These are phyloP conservation scores for Mnemiopsis leidyi DNA, from an alignment of 37 sponge, comb jelly and placozoan species.

Conservation along the genomic window DNA sequence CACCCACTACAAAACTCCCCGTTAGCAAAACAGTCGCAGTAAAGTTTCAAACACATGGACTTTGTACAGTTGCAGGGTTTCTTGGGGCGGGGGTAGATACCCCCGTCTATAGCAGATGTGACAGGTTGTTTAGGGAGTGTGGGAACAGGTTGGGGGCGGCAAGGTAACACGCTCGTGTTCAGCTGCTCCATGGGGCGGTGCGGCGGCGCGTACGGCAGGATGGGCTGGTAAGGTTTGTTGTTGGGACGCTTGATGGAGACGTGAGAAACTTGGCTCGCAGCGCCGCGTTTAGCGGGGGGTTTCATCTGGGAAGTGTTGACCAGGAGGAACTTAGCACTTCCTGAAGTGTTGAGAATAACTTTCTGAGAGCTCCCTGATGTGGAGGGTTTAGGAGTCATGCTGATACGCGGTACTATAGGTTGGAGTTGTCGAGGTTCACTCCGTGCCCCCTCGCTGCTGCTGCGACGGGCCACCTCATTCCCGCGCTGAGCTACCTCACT, in stretches of 20 bases:
- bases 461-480: neutral
- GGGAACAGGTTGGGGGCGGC: neutral
- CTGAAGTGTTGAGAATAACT: slow-evolving; percentile 31
- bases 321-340: slow-evolving; percentile 47
- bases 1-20: slow-evolving; percentile 96
- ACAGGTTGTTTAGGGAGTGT: slow-evolving; percentile 33
- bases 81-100: slow-evolving; percentile 72
- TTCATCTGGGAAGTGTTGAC: slow-evolving; percentile 48
- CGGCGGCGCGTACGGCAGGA: slow-evolving; percentile 1
- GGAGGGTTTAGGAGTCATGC: neutral
- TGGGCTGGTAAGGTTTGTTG: slow-evolving; percentile 24
- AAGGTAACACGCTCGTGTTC: neutral
- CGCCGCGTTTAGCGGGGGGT: neutral
- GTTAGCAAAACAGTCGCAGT: slow-evolving; percentile 99
- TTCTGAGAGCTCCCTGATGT: slow-evolving; percentile 5
- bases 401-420: slow-evolving; percentile 10
- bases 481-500: neutral
- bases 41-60: slow-evolving; percentile 94
- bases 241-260: slow-evolving; percentile 21
- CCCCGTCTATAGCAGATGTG: neutral
- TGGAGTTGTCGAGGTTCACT: neutral
- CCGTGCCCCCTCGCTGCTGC: neutral
- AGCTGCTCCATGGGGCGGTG: neutral
- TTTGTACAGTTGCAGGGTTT: slow-evolving; percentile 95
- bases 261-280: neutral